Conservation (phyloP, 2,113 vertebrate genomes). For the Tachysurus vachellii region DNA sequence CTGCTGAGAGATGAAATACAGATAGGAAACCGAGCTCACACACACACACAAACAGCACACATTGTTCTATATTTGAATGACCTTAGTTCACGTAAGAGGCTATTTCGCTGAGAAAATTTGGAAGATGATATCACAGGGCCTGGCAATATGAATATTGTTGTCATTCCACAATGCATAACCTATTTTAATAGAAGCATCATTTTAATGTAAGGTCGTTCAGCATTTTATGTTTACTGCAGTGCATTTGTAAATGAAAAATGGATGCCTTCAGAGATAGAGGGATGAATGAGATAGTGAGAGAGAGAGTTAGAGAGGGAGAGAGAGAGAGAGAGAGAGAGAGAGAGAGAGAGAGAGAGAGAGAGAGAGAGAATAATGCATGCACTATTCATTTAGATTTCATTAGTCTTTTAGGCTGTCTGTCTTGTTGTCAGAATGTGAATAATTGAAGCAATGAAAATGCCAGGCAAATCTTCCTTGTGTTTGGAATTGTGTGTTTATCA, state of each 20-base stretch:
- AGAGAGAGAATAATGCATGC: slow-evolving; percentile 29
- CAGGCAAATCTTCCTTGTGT: slow-evolving; percentile 49
- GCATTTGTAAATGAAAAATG: slow-evolving; percentile 1
- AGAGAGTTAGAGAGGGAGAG: slow-evolving; percentile 15
- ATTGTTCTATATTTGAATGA: slow-evolving; percentile 64
- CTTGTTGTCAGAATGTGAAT: slow-evolving; percentile 59
- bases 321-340: slow-evolving; percentile 15
- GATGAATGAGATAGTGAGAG: neutral
- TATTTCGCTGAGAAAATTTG: slow-evolving; percentile 38
- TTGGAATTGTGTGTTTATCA: slow-evolving; percentile 44
- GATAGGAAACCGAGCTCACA: neutral
- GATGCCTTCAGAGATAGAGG: slow-evolving; percentile 22
- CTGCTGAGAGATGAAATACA: slow-evolving; percentile 17
- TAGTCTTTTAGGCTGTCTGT: slow-evolving; percentile 45
- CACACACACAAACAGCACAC: slow-evolving; percentile 43
- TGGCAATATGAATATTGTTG: slow-evolving; percentile 23
- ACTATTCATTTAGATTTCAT: slow-evolving; percentile 53
- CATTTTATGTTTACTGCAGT: neutral
- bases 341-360: slow-evolving; percentile 9
- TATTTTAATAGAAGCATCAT: neutral
- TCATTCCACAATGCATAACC: neutral
- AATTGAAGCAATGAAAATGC: slow-evolving; percentile 56
- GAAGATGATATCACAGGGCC: slow-evolving; percentile 25
- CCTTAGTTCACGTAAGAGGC: slow-evolving; percentile 56
- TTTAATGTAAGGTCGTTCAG: slow-evolving; percentile 1